Percentiles rank a stretch among this genome's conserved stretches.
Conservation (phyloP, 2,888 invertebrate species). For the Subacronicta megacephala region DNA sequence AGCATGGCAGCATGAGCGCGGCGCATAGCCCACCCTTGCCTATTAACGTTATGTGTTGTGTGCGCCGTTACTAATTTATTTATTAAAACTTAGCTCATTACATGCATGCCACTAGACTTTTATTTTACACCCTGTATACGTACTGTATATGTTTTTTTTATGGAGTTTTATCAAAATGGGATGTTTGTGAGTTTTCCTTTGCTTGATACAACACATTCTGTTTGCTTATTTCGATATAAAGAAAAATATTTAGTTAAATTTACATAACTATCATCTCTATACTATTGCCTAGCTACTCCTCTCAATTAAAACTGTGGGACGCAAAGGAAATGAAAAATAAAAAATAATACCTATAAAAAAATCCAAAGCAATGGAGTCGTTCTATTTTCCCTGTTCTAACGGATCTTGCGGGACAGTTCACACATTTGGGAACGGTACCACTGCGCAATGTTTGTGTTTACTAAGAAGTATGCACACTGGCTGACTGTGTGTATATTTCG, state of each 20-base stretch:
- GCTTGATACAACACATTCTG: neutral
- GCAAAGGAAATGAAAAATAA: slow-evolving; percentile 10
- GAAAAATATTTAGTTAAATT: neutral
- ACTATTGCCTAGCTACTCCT: neutral
- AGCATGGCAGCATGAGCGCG: slow-evolving; percentile 85
- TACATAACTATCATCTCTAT: neutral
- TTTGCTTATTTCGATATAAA: neutral
- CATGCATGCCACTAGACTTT: slow-evolving; percentile 53
- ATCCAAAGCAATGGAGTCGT: slow-evolving; percentile 24
- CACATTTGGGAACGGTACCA: slow-evolving; percentile 56
- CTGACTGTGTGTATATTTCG: slow-evolving; percentile 55
- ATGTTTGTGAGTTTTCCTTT: neutral
- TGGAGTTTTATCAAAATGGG: neutral
- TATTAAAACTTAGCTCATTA: slow-evolving; percentile 53
- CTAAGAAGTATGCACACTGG: slow-evolving; percentile 48
- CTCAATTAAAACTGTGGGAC: slow-evolving; percentile 3
- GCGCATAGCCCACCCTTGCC: slow-evolving; percentile 74
- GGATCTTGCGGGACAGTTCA: slow-evolving; percentile 40
- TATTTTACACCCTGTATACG: slow-evolving; percentile 34
- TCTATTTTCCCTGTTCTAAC: slow-evolving; percentile 21
- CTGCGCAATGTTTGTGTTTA: slow-evolving; percentile 55
- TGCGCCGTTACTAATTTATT: slow-evolving; percentile 68
- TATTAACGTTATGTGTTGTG: slow-evolving; percentile 72
- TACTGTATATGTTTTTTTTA: too few species aligned
- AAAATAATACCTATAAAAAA: neutral